A percentile compares a stretch with the other conserved stretches of the same genome.
Evolutionary conservation across 2,797 vertebrate species (phyloP).

Genomic region (Dallia pectoralis): DNA sequence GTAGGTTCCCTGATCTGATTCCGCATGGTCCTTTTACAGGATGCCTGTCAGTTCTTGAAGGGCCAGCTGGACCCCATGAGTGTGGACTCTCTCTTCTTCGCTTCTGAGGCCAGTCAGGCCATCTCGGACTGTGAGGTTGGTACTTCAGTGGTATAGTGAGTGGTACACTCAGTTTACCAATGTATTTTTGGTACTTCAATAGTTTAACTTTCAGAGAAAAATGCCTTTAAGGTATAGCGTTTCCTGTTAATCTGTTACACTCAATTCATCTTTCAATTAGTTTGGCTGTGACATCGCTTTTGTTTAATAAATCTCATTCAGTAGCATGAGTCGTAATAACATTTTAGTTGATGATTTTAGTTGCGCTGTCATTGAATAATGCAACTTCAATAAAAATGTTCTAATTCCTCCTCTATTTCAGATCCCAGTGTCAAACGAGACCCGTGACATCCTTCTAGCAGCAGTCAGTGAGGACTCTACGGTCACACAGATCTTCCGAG

Average conservation of each 20-base stretch:
- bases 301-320: not conserved
- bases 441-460: constrained; percentile 89
- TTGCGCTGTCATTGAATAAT: not conserved
- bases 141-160: constrained; percentile 1
- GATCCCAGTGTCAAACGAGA: constrained; percentile 94
- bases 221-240: no score
- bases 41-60: constrained; percentile 86
- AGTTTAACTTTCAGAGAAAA: no score
- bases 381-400: no score
- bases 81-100: constrained; percentile 92
- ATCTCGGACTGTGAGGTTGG: constrained; percentile 91
- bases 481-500: constrained; percentile 88
- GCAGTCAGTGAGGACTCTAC: constrained; percentile 94
- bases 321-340: not conserved
- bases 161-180: no score
- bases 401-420: constrained; percentile 42
- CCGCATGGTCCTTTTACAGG: constrained; percentile 61
- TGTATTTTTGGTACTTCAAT: no score
- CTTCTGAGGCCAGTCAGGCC: constrained; percentile 84
- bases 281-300: not conserved
- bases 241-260: no score
- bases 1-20: not conserved
- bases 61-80: constrained; percentile 84
- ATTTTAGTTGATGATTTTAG: not conserved
- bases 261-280: no score